Evolutionary conservation across 2,797 vertebrate genomes (phyloP).

Genomic region (Falco berigora): DNA sequence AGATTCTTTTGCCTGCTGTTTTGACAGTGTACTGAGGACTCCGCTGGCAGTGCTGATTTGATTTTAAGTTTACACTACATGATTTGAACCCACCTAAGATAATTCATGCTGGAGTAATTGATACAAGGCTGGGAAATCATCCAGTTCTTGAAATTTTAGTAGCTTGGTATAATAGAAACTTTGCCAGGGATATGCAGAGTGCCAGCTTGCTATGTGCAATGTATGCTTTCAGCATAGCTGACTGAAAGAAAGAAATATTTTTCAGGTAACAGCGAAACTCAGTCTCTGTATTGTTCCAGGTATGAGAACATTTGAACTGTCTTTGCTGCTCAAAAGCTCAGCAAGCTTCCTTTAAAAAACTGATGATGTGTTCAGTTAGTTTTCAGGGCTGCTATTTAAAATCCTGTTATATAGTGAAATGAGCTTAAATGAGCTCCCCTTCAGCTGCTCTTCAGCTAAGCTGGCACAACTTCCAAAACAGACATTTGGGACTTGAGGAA

Average conservation of each 20-base stretch:
- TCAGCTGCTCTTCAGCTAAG: constrained; percentile 19
- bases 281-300: neutral
- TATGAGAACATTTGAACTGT: neutral
- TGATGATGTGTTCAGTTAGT: neutral
- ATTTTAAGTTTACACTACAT: neutral
- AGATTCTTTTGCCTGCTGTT: neutral
- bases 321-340: neutral
- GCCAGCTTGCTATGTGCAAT: neutral
- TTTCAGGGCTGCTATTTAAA: constrained; percentile 24
- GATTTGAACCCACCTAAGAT: neutral
- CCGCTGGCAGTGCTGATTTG: neutral
- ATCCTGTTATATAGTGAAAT: neutral
- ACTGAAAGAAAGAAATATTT: neutral
- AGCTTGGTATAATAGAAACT: neutral
- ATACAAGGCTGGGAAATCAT: neutral
- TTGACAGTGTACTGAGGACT: neutral
- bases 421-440: constrained; percentile 2
- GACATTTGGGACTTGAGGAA: neutral
- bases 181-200: neutral
- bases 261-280: neutral
- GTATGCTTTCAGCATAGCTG: neutral
- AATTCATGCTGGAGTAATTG: neutral
- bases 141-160: neutral
- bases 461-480: neutral
- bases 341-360: neutral